Conservation (phyloP, 2,888 invertebrate genomes). For the Microplitis manilae region DNA sequence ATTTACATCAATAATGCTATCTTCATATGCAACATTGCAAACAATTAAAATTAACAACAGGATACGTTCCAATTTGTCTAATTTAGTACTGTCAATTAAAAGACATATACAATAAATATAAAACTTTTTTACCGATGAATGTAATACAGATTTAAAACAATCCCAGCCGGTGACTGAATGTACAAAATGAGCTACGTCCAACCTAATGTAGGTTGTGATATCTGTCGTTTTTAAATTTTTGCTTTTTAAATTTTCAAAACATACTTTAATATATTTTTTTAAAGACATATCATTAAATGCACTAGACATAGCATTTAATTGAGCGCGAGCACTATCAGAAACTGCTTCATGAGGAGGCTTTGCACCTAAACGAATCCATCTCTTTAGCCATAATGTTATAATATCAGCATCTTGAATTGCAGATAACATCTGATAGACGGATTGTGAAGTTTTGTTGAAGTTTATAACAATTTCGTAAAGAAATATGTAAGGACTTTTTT, state of each 20-base stretch:
- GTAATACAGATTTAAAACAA: slow-evolving; percentile 33
- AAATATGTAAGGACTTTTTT: slow-evolving; percentile 39
- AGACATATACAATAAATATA: slow-evolving; percentile 42
- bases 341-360: slow-evolving; percentile 35
- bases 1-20: slow-evolving; percentile 3
- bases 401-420: slow-evolving; percentile 41
- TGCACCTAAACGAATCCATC: slow-evolving; percentile 41
- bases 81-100: slow-evolving; percentile 27
- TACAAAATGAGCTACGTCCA: slow-evolving; percentile 48
- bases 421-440: slow-evolving; percentile 45
- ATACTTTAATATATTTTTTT: slow-evolving; percentile 39
- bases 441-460: slow-evolving; percentile 32
- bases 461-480: slow-evolving; percentile 42
- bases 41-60: slow-evolving; percentile 9
- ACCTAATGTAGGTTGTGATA: slow-evolving; percentile 39
- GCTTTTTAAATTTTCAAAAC: slow-evolving; percentile 24
- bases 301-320: slow-evolving; percentile 40
- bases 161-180: slow-evolving; percentile 41
- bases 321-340: slow-evolving; percentile 42
- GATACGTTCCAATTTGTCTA: slow-evolving; percentile 3
- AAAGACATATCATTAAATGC: slow-evolving; percentile 45
- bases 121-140: slow-evolving; percentile 39
- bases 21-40: slow-evolving; percentile 2
- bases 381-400: slow-evolving; percentile 38
- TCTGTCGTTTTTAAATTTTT: neutral